Evolutionary conservation across 2,888 invertebrate species (phyloP), one percentile per base, ranked within the genome.

Genomic region (Parnassius mnemosyne): DNA sequence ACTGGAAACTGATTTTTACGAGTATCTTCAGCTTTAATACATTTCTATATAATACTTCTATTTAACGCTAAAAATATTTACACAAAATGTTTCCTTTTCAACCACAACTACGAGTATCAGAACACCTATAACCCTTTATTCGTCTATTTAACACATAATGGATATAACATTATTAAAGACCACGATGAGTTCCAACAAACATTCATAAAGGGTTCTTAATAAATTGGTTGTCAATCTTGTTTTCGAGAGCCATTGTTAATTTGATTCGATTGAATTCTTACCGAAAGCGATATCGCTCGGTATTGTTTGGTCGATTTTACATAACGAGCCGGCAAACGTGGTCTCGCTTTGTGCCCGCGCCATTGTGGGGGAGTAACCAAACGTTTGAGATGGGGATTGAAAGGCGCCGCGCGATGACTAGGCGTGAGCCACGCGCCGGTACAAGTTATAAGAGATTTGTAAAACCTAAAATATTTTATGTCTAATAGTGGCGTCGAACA

Each of bases 401-500:
- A 89, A 90, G 87, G 87, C 85, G 85, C 90, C 90, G 90, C 87
- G 82, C 71, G 79, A 87, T 90, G 90, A 90, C 87, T 82, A 81
- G 81, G 88, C 89, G 84, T 80, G 81, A 80, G 81, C 82, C 70
- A 41, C 13, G 41, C 20, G 10, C 9, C 20, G 76, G 66, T 60
- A 12, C 71, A 77, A 80, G 73, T 25, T 53, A 72, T 46, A 54
- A 63, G 74, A 66, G 13, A 42, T n/a, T 10, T 7, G 34, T 34
- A 5, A 34, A 34, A 25, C 25, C 3, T 25, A 25, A 25, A 25
- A 34, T 34, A 34, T 34, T 34, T 34, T 34, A 34, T 5, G 34
- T 34, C 7, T 34, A 7, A 5, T 34, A 20, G 20, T 20, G 20
- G 20, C 20, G 20, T 20, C 1, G 2, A 20, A 20, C 20, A 20